phyloP scores from a whole-genome alignment of 2,797 vertebrate species.

The Antennarius maculatus region DNA sequence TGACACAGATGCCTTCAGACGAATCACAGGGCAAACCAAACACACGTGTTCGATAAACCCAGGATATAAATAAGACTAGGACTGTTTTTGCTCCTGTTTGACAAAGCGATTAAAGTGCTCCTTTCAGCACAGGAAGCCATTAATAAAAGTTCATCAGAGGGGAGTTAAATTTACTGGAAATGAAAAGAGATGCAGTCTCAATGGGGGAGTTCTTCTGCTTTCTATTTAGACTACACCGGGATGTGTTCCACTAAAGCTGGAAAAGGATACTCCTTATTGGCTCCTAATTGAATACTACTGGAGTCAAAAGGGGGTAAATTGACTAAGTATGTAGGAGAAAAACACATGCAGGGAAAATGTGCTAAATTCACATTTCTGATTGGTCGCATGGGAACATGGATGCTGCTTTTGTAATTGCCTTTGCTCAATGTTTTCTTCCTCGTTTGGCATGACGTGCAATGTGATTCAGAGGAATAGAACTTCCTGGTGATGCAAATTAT shows the following conservation, averaged over 20 bases:
- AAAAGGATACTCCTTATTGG: constrained; percentile 45
- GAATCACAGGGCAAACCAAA: constrained; percentile 19
- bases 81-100: constrained; percentile 36
- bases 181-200: constrained; percentile 24
- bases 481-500: constrained; percentile 65
- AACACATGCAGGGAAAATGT: constrained; percentile 58
- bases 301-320: constrained; percentile 76
- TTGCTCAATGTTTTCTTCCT: constrained; percentile 57
- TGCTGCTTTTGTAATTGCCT: constrained; percentile 71
- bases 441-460: constrained; percentile 56
- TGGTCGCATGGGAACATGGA: constrained; percentile 65
- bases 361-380: constrained; percentile 61
- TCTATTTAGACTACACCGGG: constrained; percentile 29
- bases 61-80: constrained; percentile 20
- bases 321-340: constrained; percentile 67
- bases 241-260: constrained; percentile 28
- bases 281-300: constrained; percentile 53
- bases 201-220: constrained; percentile 39
- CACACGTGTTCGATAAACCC: neutral
- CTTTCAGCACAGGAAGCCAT: constrained; percentile 41
- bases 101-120: constrained; percentile 37
- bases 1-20: constrained; percentile 14
- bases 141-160: constrained; percentile 43
- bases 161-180: constrained; percentile 43
- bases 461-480: constrained; percentile 57